These are phyloP conservation scores for Podarcis raffonei DNA, from an alignment of 2,113 vertebrate genomes.

Conservation along the genomic window DNA sequence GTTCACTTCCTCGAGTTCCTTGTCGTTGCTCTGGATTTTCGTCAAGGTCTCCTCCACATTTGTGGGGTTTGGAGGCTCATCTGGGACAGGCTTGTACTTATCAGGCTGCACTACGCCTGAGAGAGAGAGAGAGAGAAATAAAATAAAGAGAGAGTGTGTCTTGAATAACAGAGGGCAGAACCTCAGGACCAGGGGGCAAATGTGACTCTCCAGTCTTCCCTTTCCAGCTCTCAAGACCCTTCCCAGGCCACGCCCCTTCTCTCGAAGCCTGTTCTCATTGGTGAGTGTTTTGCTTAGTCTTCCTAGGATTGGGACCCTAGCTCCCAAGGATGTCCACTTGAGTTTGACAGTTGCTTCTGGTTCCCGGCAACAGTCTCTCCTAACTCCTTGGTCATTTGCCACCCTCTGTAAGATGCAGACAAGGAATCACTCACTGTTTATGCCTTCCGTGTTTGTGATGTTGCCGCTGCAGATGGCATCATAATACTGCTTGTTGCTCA, in stretches of 20 bases:
- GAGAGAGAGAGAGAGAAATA: not conserved
- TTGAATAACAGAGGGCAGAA: no score
- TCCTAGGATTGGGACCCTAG: no score
- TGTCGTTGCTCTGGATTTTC: constrained; percentile 86
- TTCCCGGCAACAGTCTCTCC: not conserved
- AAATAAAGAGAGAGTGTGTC: not conserved
- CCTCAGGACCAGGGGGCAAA: no score
- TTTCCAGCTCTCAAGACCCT: no score
- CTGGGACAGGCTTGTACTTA: constrained; percentile 89
- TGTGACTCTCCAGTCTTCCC: no score
- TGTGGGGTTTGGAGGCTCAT: constrained; percentile 92
- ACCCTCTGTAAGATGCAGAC: accelerated
- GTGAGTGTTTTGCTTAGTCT: no score
- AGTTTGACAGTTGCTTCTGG: no score
- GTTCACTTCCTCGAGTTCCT: constrained; percentile 87
- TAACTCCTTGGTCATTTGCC: no score
- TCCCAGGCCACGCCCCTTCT: no score
- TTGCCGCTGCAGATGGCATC: constrained; percentile 89
- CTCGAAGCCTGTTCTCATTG: no score
- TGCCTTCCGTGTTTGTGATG: constrained; percentile 94
- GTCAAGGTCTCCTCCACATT: constrained; percentile 89
- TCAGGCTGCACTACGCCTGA: constrained; percentile 95
- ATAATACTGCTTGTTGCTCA: constrained; percentile 99
- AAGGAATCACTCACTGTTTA: constrained; percentile 86
- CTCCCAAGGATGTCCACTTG: no score